phyloP scores from a whole-genome alignment of 2,113 vertebrate genomes.

The Gopherus evgoodei region DNA sequence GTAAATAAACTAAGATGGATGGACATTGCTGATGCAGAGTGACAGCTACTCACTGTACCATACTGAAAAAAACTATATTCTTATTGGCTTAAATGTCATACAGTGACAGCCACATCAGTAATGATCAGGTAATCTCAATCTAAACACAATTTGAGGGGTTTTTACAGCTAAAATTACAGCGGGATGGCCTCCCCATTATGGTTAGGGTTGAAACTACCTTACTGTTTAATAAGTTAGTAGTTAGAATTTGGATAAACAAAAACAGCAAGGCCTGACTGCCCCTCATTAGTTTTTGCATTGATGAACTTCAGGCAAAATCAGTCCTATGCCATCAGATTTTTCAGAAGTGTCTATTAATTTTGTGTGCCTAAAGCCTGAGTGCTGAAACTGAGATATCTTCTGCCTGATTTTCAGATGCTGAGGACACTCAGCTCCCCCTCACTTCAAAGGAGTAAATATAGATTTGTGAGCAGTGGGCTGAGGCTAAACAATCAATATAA shows the following conservation, averaged over 20 bases:
- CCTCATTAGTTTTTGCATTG: neutral
- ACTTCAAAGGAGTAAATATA: neutral
- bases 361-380: neutral
- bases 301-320: neutral
- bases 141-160: neutral
- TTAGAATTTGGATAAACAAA: neutral
- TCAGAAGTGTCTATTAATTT: neutral
- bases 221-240: neutral
- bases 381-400: neutral
- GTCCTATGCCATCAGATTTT: neutral
- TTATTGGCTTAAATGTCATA: neutral
- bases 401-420: neutral
- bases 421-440: neutral
- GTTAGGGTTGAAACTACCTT: neutral
- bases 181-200: neutral
- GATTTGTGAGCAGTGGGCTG: neutral
- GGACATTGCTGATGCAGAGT: neutral
- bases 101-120: neutral
- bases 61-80: neutral
- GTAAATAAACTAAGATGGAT: slow-evolving; percentile 28
- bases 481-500: neutral
- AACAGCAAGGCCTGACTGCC: too few relatives aligned
- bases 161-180: neutral
- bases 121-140: neutral
- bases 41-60: neutral